Conservation (phyloP, 2,888 invertebrate species). For the Mythimna ferrago region DNA sequence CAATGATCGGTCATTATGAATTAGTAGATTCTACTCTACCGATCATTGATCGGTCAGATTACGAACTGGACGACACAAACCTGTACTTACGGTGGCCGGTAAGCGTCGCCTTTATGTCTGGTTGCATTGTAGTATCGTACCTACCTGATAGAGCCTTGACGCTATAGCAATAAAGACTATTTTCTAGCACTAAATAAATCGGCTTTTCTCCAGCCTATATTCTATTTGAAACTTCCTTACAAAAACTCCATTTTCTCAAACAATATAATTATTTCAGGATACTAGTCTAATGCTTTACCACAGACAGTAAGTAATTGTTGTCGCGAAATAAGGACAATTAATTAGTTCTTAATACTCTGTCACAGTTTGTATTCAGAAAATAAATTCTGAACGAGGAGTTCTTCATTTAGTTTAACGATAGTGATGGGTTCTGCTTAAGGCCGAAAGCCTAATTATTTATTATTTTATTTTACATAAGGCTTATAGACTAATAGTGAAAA, state of each 20-base stretch:
- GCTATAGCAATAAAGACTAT: too few species aligned
- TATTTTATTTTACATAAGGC: too few species aligned
- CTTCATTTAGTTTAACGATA: conserved; percentile 29
- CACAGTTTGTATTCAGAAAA: conserved; percentile 34
- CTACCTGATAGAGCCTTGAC: too few species aligned
- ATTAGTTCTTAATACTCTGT: conserved; percentile 54
- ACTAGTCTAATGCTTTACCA: conserved; percentile 36
- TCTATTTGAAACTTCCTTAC: conserved; percentile 10
- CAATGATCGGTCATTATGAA: too few species aligned
- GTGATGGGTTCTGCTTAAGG: conserved; percentile 3
- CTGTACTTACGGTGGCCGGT: too few species aligned
- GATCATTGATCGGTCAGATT: too few species aligned
- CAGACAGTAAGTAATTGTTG: conserved; percentile 37
- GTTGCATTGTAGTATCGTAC: too few species aligned
- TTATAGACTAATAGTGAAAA: too few species aligned
- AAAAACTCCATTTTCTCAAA: conserved; percentile 45
- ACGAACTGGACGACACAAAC: too few species aligned
- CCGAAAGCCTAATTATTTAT: conserved; percentile 18
- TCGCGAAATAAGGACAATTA: conserved; percentile 46
- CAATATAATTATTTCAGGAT: conserved; percentile 48
- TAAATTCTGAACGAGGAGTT: conserved; percentile 34
- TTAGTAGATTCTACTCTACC: too few species aligned
- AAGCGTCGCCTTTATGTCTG: too few species aligned
- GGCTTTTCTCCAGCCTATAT: background rate
- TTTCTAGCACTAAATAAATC: background rate